Conservation (phyloP, 2,888 invertebrate genomes). For the Atherix ibis region DNA sequence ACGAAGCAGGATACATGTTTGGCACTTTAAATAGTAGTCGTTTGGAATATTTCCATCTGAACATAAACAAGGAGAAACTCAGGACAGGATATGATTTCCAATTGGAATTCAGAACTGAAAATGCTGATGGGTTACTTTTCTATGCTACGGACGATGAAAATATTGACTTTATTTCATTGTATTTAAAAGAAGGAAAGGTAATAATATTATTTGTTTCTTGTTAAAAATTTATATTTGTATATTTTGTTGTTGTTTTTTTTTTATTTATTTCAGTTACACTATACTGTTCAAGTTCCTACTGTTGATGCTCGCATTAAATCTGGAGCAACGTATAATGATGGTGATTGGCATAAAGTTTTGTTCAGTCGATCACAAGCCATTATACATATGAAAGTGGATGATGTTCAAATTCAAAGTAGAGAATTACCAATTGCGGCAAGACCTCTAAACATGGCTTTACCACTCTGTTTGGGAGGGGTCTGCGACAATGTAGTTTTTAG, state of each 20-base stretch:
- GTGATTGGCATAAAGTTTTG: conserved; percentile 61
- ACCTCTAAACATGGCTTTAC: conserved; percentile 46
- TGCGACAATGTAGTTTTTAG: too few species aligned
- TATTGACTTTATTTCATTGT: conserved; percentile 56
- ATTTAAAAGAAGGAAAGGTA: conserved; percentile 58
- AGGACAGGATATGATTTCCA: conserved; percentile 56
- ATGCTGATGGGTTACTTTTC: conserved; percentile 68
- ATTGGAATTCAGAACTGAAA: conserved; percentile 54
- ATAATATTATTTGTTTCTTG: conserved; percentile 9
- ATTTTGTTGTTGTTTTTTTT: conserved; percentile 2
- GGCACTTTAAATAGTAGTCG: conserved; percentile 49
- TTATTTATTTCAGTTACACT: conserved; percentile 39
- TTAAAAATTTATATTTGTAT: conserved; percentile 9
- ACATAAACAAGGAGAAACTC: conserved; percentile 41
- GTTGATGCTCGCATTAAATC: conserved; percentile 44
- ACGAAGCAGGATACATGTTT: conserved; percentile 26
- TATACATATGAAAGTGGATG: conserved; percentile 39
- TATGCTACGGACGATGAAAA: conserved; percentile 53
- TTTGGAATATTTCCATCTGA: conserved; percentile 48
- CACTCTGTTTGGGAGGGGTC: conserved; percentile 74
- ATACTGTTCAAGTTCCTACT: conserved; percentile 46
- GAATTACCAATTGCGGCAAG: conserved; percentile 16
- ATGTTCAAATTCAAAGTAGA: conserved; percentile 37
- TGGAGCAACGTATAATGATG: conserved; percentile 46
- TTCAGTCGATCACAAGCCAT: conserved; percentile 45